These are phyloP conservation scores for Sinodicranocentrus sp. DNA, from an alignment of 2,888 invertebrate species.

Conservation along the genomic window DNA sequence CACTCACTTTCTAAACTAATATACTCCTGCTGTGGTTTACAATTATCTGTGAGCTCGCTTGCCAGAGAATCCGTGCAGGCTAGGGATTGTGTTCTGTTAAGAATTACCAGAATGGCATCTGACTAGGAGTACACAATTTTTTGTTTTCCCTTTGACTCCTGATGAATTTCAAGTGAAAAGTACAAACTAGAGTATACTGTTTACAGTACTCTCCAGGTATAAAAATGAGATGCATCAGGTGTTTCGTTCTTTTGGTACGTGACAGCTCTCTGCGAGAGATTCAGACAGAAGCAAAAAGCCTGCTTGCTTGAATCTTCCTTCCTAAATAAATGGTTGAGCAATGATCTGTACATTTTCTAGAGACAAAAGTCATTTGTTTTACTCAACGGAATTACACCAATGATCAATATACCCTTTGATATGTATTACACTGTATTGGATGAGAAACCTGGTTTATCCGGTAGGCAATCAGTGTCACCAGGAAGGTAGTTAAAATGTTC, in stretches of 20 bases:
- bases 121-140: background rate
- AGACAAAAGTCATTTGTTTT: conserved; percentile 19
- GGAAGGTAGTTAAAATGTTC: background rate
- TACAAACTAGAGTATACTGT: background rate
- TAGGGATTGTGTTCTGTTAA: too few species aligned
- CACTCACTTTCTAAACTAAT: background rate
- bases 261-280: conserved; percentile 24
- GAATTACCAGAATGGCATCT: background rate
- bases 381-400: conserved; percentile 15
- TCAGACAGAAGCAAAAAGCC: conserved; percentile 5
- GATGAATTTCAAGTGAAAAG: conserved; percentile 6
- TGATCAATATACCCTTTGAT: background rate
- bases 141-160: conserved; percentile 1
- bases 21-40: conserved; percentile 1
- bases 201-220: background rate
- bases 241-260: conserved; percentile 5
- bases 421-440: too few species aligned
- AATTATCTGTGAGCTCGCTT: too few species aligned
- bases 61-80: too few species aligned
- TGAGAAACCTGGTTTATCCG: too few species aligned
- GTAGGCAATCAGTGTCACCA: background rate
- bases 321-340: conserved; percentile 6
- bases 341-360: conserved; percentile 12
- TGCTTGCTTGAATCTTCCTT: background rate
- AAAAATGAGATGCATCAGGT: background rate